Percentiles rank a stretch among this genome's conserved stretches.
These are phyloP conservation scores for Leucoma salicis DNA, from an alignment of 2,888 invertebrate genomes.

Conservation along the genomic window DNA sequence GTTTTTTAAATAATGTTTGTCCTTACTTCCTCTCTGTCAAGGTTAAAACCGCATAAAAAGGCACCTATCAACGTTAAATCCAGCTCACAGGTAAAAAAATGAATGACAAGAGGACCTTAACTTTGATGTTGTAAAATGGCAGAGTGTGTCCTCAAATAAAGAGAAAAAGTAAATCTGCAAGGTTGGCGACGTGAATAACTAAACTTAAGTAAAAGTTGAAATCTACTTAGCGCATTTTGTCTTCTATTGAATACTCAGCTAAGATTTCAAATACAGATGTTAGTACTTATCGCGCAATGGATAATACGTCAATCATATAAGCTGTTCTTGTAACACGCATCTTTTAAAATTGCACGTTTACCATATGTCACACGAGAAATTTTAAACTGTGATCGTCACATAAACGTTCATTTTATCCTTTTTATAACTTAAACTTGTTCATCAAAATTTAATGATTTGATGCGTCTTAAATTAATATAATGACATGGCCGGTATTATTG, in stretches of 20 bases:
- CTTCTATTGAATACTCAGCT: constrained; percentile 18
- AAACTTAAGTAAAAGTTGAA: constrained; percentile 25
- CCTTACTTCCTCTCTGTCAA: constrained; percentile 32
- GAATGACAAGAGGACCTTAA: constrained; percentile 49
- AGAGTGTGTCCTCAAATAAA: constrained; percentile 59
- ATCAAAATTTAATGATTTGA: constrained; percentile 3
- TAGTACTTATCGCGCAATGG: constrained; percentile 12
- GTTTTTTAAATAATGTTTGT: constrained; percentile 14
- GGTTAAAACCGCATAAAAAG: constrained; percentile 30
- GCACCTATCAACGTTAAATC: constrained; percentile 24
- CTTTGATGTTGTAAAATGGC: constrained; percentile 63
- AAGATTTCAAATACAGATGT: neutral
- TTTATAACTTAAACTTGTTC: constrained; percentile 8
- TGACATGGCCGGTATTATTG: no score
- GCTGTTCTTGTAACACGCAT: constrained; percentile 24
- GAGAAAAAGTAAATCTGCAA: constrained; percentile 51
- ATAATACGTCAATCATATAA: constrained; percentile 11
- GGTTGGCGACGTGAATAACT: constrained; percentile 50
- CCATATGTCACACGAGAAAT: constrained; percentile 49
- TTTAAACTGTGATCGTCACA: constrained; percentile 33
- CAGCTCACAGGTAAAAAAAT: constrained; percentile 41
- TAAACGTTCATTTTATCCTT: constrained; percentile 21
- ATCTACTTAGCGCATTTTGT: constrained; percentile 4
- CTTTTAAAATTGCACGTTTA: constrained; percentile 32
- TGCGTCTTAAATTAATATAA: no score